Evolutionary conservation across 2,113 vertebrate species (phyloP).

Genomic region (Lamprotornis superbus): DNA sequence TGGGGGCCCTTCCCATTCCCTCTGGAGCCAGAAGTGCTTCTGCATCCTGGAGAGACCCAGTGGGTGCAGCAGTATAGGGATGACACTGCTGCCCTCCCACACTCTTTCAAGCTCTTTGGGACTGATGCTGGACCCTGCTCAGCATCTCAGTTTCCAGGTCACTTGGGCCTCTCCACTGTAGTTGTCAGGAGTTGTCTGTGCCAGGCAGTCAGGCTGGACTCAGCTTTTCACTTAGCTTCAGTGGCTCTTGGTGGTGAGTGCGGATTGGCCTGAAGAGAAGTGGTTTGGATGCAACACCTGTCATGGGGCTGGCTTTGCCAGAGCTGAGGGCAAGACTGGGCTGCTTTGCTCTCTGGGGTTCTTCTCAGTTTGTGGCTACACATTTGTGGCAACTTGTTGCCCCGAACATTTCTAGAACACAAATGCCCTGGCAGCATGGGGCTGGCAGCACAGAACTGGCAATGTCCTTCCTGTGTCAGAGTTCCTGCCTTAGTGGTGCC

Average conservation of each 20-base stretch:
- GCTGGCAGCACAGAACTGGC: background rate
- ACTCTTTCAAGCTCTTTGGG: background rate
- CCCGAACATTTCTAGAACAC: accelerated
- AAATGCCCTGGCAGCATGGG: accelerated
- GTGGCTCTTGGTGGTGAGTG: background rate
- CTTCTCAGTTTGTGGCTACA: background rate
- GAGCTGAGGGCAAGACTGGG: background rate
- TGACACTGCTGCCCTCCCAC: background rate
- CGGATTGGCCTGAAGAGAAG: background rate
- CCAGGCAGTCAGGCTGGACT: accelerated
- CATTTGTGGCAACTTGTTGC: background rate
- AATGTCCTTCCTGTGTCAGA: accelerated
- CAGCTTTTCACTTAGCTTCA: accelerated
- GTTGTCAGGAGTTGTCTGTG: background rate
- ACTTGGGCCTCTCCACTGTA: accelerated
- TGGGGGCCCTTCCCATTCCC: background rate
- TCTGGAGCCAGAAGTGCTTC: background rate
- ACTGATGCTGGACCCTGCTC: background rate
- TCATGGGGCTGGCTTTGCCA: background rate
- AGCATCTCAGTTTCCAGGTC: background rate
- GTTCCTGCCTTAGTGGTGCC: background rate
- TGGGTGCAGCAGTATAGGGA: background rate
- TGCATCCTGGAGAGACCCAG: background rate
- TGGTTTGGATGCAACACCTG: background rate
- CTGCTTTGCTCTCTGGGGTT: background rate